Evolutionary conservation across 2,113 vertebrate genomes (phyloP), one percentile per base, ranked within the genome.

Genomic region (Pelobates fuscus): DNA sequence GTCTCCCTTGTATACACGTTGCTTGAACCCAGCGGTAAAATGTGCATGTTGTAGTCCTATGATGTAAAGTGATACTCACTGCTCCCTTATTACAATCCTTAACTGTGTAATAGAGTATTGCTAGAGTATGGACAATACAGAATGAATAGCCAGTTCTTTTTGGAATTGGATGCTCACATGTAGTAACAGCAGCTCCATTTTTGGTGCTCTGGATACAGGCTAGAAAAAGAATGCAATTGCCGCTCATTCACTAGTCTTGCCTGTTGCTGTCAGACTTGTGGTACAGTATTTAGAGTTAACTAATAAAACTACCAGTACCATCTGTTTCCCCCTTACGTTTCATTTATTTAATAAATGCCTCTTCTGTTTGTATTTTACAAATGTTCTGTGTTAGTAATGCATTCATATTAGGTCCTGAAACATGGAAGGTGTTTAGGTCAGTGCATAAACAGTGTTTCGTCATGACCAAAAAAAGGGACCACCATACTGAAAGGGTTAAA

Each of bases 1-100:
- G 88, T 93, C 89, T 86, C 87, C 86, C 81, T 83, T 84, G 89
- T 94, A 87, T 88, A 88, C 89, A 86, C 85, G 89, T 94, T 89
- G 94, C 93, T 92, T 86, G 84, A 91, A 83, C 90, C 91, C 89
- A 85, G 85, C 87, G 93, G 84, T 94, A 92, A 89, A 88, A 92
- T 84, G 91, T 97, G 96, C 95, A 96, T 98, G 96, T 95, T 92
- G 83, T 93, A 93, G 92, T 91, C 91, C 91, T 87, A 81, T 91
- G 86, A 92, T 88, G 88, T 95, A 91, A 89, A 80, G 88, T 93
- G 91, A 91, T 91, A 89, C 89, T 87, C 82, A 89, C 86, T 83
- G 81, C 82, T 77, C 84, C 87, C 82, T 82, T 83, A 79, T 68
- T 83, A 57, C 76, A 83, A 80, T 62, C 78, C 72, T 82, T 68